These are phyloP conservation scores for Apostichopus californicus DNA, from an alignment of 35 echinoderm and acorn worm species.

Conservation along the genomic window DNA sequence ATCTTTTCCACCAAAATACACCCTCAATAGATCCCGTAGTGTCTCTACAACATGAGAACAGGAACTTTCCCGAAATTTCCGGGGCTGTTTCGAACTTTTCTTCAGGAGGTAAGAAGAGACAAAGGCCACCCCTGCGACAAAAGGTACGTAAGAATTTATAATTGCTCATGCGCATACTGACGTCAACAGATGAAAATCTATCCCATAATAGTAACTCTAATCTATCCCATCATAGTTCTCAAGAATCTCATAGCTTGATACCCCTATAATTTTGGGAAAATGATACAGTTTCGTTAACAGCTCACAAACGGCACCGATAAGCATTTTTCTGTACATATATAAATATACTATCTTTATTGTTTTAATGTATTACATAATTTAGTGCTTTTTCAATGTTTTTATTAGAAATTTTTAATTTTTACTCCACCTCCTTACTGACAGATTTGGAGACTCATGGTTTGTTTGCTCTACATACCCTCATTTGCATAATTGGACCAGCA, in stretches of 20 bases:
- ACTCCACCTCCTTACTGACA: not conserved
- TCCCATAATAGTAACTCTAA: conserved; percentile 97
- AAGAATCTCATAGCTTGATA: conserved; percentile 83
- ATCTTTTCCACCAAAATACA: conserved; percentile 25
- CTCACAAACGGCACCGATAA: not conserved
- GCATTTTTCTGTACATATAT: not conserved
- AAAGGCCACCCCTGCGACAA: conserved; percentile 99
- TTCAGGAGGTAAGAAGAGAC: conserved; percentile 79
- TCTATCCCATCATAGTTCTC: conserved; percentile 93
- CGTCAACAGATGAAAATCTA: conserved; percentile 86
- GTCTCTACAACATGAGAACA: conserved; percentile 17
- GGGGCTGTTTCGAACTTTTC: conserved; percentile 58
- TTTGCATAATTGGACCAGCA: conserved; percentile 61
- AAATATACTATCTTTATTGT: not conserved
- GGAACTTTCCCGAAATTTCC: conserved; percentile 56
- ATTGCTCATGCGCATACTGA: conserved; percentile 98
- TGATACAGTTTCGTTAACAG: not conserved
- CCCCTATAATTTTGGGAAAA: conserved; percentile 14
- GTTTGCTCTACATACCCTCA: conserved; percentile 54
- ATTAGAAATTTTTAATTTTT: conserved; percentile 39
- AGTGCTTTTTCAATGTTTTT: conserved; percentile 41
- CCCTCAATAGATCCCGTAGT: conserved; percentile 14
- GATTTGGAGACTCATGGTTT: conserved; percentile 16
- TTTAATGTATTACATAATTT: conserved; percentile 40
- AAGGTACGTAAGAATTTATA: conserved; percentile 88